phyloP scores from a whole-genome alignment of 2,888 invertebrate genomes.

The Temnothorax unifasciatus region DNA sequence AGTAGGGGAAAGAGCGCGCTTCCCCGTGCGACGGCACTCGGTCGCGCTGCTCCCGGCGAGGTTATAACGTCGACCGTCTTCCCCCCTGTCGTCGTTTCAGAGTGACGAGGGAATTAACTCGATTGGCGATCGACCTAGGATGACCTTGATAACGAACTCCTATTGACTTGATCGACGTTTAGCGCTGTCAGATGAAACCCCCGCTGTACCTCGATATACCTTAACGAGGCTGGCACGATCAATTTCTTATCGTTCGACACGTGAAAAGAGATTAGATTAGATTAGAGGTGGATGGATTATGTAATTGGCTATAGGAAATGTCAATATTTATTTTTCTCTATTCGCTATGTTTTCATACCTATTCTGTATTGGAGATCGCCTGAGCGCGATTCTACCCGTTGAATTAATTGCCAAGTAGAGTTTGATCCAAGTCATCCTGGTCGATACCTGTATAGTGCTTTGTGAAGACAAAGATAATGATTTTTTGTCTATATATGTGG shows the following conservation, averaged over 20 bases:
- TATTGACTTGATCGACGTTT: neutral
- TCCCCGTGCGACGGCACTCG: neutral
- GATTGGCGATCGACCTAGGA: neutral
- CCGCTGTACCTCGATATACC: neutral
- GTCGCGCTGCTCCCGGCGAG: neutral
- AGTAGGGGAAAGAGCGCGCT: too few species aligned
- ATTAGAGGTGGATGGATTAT: neutral
- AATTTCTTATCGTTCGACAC: neutral
- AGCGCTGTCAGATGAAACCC: too few species aligned
- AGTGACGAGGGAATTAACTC: neutral
- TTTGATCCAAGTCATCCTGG: neutral
- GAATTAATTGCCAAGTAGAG: neutral
- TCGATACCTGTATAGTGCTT: neutral
- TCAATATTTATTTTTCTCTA: neutral
- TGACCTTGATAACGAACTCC: neutral
- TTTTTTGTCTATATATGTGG: neutral
- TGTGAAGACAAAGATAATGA: neutral
- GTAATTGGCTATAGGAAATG: neutral
- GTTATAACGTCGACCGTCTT: slow-evolving; percentile 11
- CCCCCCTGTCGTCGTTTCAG: neutral
- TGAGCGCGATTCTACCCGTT: neutral
- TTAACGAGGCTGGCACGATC: neutral
- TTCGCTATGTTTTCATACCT: neutral
- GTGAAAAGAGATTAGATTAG: neutral
- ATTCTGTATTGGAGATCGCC: neutral